Base-by-base conservation (phyloP, 2,888 invertebrate genomes). In the Epsilonema sp. region DNA sequence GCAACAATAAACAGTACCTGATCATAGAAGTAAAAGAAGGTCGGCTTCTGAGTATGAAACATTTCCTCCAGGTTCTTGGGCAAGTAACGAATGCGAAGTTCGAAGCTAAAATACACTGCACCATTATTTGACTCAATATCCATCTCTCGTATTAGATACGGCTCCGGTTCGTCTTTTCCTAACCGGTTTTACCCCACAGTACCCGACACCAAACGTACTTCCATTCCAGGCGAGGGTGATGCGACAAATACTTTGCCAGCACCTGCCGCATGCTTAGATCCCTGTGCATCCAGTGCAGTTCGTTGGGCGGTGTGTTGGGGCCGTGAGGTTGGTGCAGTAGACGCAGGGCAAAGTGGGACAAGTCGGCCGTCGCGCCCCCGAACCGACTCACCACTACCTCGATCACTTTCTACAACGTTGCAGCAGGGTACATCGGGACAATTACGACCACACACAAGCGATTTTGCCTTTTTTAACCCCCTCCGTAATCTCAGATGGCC, bases 21-120 rank as follows among this genome's bases (percentile, higher is more conserved):
- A 67, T 94, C 90, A 67, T 90, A 92, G 65, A 86, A 85, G 70
- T 84, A 92, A 66, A 82, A 80, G 71, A 92, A 92, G 51, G 90
- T 92, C 59, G 83, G 82, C 67, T 79, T 79, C 70, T 97, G 92
- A 61, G 82, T 80, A 58, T 86, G 83, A 65, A 81, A 82, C 37
- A 94, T 74, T 60, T 85, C 84, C 53, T 79, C 78, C 56, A 92
- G 75, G 70, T 79, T 82, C 61, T 79, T 77, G 16, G 90, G 87
- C 58, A 92, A 74, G 71, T 90, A 92, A 49, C 94, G 79, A 54
- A 94, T 81, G 57, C 90, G 75, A 51, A 97, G 72, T 67, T 94
- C 92, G n/a, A n/a, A n/a, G n/a, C n/a, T n/a, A n/a, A n/a, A n/a
- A n/a, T n/a, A n/a, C n/a, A n/a, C n/a, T n/a, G n/a, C n/a, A n/a